Percentiles rank a stretch among this genome's conserved stretches.
phyloP scores from a whole-genome alignment of 1,140 invertebrate species.

The Aethina tumida region DNA sequence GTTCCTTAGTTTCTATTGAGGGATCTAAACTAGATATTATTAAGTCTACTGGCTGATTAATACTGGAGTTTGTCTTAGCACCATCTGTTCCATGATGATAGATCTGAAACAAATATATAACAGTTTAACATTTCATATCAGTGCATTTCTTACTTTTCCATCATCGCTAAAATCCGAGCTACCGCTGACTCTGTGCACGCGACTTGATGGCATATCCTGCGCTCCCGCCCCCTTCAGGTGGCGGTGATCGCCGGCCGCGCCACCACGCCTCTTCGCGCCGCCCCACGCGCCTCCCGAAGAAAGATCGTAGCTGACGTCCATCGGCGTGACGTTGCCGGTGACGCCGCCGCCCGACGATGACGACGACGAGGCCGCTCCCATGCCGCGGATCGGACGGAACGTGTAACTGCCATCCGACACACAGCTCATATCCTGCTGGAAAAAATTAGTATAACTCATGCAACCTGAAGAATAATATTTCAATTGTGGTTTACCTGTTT shows the following conservation, averaged over 20 bases:
- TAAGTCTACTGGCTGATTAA: slow-evolving; percentile 46
- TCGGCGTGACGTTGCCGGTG: slow-evolving; percentile 16
- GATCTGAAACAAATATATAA: slow-evolving; percentile 4
- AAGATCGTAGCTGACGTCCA: slow-evolving; percentile 15
- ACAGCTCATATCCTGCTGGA: slow-evolving; percentile 1
- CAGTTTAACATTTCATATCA: too few species aligned
- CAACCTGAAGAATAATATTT: neutral
- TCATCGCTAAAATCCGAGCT: slow-evolving; percentile 23
- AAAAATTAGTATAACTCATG: neutral
- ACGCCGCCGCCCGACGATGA: too few species aligned
- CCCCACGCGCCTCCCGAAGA: neutral
- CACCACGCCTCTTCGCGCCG: neutral
- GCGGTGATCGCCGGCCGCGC: slow-evolving; percentile 12
- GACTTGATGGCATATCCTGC: slow-evolving; percentile 1
- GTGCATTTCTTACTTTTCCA: slow-evolving; percentile 11
- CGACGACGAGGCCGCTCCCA: slow-evolving; percentile 2
- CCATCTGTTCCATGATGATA: slow-evolving; percentile 8
- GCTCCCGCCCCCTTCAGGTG: slow-evolving; percentile 7
- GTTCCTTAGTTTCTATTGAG: slow-evolving; percentile 58
- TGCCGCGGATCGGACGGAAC: slow-evolving; percentile 9
- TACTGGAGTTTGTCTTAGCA: slow-evolving; percentile 8
- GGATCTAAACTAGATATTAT: slow-evolving; percentile 69
- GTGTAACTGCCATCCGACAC: neutral
- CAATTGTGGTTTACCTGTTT: slow-evolving; percentile 10
- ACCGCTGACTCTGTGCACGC: slow-evolving; percentile 15